Percentiles rank a stretch among this genome's conserved stretches.
Evolutionary conservation across 2,888 invertebrate species (phyloP).

Genomic region (Gari tellinella): DNA sequence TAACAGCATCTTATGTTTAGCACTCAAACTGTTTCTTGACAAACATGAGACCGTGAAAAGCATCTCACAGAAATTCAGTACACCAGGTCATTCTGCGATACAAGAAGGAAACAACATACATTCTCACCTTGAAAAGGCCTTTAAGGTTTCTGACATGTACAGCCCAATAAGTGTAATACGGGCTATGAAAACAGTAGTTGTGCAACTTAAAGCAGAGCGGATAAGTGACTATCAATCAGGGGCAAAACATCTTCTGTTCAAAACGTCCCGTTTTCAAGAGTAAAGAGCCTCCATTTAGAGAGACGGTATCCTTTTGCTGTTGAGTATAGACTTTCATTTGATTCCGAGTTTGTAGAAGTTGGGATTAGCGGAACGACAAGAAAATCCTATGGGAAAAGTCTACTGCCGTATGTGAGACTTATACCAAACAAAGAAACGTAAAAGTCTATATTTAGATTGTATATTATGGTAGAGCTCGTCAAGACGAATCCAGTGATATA

Average conservation of each 20-base stretch:
- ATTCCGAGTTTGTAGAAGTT: neutral
- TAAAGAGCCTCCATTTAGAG: slow-evolving; percentile 26
- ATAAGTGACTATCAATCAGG: slow-evolving; percentile 18
- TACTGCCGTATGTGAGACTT: no score
- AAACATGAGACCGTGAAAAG: neutral
- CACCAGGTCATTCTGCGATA: slow-evolving; percentile 38
- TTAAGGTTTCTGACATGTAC: slow-evolving; percentile 35
- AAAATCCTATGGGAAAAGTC: no score
- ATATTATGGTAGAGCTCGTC: no score
- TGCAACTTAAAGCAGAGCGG: slow-evolving; percentile 15
- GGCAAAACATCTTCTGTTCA: slow-evolving; percentile 15
- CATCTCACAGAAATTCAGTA: slow-evolving; percentile 19
- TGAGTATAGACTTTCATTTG: slow-evolving; percentile 25
- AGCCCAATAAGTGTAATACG: slow-evolving; percentile 36
- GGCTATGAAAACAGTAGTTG: slow-evolving; percentile 10
- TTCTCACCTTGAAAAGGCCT: slow-evolving; percentile 39
- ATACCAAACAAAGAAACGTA: no score
- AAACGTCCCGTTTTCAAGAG: slow-evolving; percentile 34
- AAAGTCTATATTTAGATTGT: no score
- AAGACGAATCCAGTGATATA: no score
- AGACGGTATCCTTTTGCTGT: slow-evolving; percentile 15
- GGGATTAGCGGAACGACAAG: slow-evolving; percentile 8
- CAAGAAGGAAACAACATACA: slow-evolving; percentile 50
- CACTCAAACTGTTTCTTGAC: slow-evolving; percentile 23
- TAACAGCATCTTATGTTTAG: slow-evolving; percentile 28